Evolutionary conservation across 2,113 vertebrate species (phyloP), one percentile per base, ranked within the genome.

Genomic region (Poeciliopsis turrubarensis): DNA sequence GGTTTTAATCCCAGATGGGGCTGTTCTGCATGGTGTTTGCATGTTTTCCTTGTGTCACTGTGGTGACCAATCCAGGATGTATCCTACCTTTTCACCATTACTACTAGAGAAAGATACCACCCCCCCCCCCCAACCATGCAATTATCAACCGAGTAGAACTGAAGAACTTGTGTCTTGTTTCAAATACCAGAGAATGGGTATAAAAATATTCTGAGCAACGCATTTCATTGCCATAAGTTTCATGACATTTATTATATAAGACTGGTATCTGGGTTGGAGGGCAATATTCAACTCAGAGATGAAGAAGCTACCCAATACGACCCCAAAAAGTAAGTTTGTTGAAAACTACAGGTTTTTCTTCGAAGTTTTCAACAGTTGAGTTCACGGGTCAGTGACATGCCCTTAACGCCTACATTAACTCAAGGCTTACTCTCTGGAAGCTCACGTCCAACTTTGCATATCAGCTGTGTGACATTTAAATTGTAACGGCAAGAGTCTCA

Each of bases 381-480:
- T 60, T 22, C 25, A 60, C 34, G 51, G 7, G 60, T 30, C 30
- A 68, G 2, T 64, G 32, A 65, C 22, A 9, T 77, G 63, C 30
- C 27, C 19, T 30, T 67, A 64, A 71, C 60, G 0, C 73, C 75
- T 37, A 9, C 15, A 12, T 34, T 54, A 39, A 4, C 2, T 64
- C 26, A 6, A 71, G 75, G 57, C 74, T 19, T 31, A 27, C 60
- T 66, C 60, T 76, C 14, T 10, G 13, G 10, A 15, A 41, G 4
- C 29, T 34, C 47, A 9, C 10, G 1, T 26, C 67, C n/a, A 29
- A 63, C 47, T 89, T 91, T 92, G 73, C 83, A 87, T 92, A 91
- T 88, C 89, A 65, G 61, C 57, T 69, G 2, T 15, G 37, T 27
- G 25, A 72, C 73, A 88, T 86, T 89, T 77, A 87, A 82, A 87